Conservation (phyloP, 1,140 invertebrate species). For the Drosophila punjabiensis region DNA sequence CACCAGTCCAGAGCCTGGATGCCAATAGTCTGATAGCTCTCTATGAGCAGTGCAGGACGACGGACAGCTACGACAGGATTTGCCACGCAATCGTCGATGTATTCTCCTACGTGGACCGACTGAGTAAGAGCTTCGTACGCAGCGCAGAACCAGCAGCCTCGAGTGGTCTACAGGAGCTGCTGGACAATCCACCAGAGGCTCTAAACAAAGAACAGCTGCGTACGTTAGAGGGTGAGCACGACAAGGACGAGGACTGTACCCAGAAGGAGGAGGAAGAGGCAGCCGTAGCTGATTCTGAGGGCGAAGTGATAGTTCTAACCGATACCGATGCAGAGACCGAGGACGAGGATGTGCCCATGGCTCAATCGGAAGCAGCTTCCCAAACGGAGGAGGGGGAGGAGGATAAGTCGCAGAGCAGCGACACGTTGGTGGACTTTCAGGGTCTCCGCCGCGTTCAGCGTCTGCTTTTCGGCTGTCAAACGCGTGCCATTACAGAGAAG, state of each 20-base stretch:
- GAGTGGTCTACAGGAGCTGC: constrained; percentile 82
- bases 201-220: constrained; percentile 90
- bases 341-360: constrained; percentile 71
- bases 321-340: constrained; percentile 53
- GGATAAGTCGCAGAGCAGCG: constrained; percentile 47
- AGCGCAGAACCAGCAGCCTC: constrained; percentile 63
- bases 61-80: constrained; percentile 88
- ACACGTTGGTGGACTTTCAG: constrained; percentile 87
- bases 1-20: constrained; percentile 87
- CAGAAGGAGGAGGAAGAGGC: constrained; percentile 64
- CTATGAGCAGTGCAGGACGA: constrained; percentile 88
- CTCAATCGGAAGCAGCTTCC: constrained; percentile 1
- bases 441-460: constrained; percentile 89
- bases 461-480: constrained; percentile 86
- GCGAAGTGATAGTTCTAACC: constrained; percentile 28
- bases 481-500: constrained; percentile 88
- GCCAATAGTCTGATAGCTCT: constrained; percentile 89
- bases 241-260: constrained; percentile 92
- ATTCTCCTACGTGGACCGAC: constrained; percentile 90
- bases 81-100: constrained; percentile 90
- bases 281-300: not conserved
- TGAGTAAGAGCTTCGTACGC: constrained; percentile 87
- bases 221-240: constrained; percentile 91
- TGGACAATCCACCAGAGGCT: constrained; percentile 49
- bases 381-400: not conserved